Evolutionary conservation across 2,797 vertebrate species (phyloP), one percentile per base, ranked within the genome.

Genomic region (Lindbergichthys nudifrons): DNA sequence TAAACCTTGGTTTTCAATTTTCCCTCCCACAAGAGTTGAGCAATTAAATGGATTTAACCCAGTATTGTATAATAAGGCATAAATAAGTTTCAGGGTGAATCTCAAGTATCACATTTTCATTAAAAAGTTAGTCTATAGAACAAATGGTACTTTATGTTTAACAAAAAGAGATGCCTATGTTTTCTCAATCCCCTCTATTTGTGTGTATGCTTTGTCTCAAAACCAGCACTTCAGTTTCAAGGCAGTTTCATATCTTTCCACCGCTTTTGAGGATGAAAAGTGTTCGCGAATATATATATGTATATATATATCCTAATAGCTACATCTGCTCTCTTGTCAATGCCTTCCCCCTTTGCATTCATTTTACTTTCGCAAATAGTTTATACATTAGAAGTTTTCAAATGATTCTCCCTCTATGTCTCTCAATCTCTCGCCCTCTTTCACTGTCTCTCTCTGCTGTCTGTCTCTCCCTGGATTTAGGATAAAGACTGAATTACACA

Each of bases 1-100:
- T 95, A 95, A 95, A 94, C 91, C 91, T 93, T 76, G 85, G 83
- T 94, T 94, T 95, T 95, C 94, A 95, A 95, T 95, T 95, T 94
- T 78, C 88, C 43, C 84, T 95, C 95, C 93, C 94, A 82, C 79
- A 83, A 86, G 95, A 91, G 70, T 89, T 86, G 77, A 80, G 84
- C 84, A 92, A 92, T 92, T 93, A 95, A 93, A 93, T 85, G 85
- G 90, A 84, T 92, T 90, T 77, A 91, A 91, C 85, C 86, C 81
- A 81, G 71, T 63, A 73, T 70, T 65, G 67, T 73, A 74, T 92
- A 93, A 93, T 92, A 86, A 91, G 89, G 85, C 87, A 91, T 93
- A 93, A 92, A 93, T 92, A 94, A 61, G 81, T 86, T 87, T 86
- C 65, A 79, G 67, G 82, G 75, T 73, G 76, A 75, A 76, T 88